phyloP scores from a whole-genome alignment of 2,113 vertebrate species.

The Monarcha castaneiventris region DNA sequence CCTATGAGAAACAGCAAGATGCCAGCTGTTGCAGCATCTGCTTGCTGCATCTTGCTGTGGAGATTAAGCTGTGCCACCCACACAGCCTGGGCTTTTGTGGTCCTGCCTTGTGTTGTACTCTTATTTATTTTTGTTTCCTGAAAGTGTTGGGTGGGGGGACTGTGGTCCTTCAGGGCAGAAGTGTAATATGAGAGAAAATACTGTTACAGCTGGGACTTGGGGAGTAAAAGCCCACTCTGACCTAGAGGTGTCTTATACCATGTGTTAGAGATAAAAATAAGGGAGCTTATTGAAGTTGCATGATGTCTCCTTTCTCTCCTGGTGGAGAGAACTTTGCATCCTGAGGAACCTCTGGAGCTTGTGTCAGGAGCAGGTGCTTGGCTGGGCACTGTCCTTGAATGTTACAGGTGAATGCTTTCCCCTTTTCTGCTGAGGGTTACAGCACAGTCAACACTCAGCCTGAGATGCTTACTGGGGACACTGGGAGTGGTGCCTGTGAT shows the following conservation, averaged over 20 bases:
- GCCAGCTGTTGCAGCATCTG: constrained; percentile 15
- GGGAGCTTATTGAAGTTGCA: neutral
- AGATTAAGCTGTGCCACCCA: neutral
- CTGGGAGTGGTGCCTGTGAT: neutral
- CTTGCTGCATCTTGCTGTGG: neutral
- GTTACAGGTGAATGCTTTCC: neutral
- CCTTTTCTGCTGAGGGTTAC: neutral
- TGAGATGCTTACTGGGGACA: neutral
- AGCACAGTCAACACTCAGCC: neutral
- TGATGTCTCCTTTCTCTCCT: neutral
- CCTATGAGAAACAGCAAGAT: neutral
- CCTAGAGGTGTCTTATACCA: rapidly evolving
- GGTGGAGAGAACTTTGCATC: neutral
- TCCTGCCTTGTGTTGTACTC: neutral
- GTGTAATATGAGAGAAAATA: neutral
- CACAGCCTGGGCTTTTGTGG: neutral
- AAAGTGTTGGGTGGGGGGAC: neutral
- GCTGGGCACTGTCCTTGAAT: neutral
- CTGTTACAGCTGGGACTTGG: neutral
- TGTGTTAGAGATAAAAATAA: neutral
- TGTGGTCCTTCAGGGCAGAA: neutral
- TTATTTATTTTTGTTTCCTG: neutral
- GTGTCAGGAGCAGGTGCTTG: neutral
- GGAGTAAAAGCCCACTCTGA: neutral
- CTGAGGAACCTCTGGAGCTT: neutral